Conservation (phyloP, 2,797 vertebrate species). For the Megaceryle alcyon region DNA sequence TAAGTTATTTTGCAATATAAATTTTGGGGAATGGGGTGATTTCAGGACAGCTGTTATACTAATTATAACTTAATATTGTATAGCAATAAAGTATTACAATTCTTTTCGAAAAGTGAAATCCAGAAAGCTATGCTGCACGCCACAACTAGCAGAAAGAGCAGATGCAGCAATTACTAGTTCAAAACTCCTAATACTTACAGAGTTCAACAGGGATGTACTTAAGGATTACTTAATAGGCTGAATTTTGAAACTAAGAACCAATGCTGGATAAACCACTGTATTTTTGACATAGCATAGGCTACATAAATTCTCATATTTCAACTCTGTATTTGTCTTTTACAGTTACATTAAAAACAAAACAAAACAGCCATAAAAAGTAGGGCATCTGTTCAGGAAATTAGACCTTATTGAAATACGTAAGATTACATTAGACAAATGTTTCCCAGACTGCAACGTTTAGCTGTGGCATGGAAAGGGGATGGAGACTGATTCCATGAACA, state of each 20-base stretch:
- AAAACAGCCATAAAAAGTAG: neutral
- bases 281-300: neutral
- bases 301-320: neutral
- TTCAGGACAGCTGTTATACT: neutral
- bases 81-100: neutral
- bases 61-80: too few relatives aligned
- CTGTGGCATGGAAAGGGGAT: neutral
- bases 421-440: neutral
- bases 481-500: neutral
- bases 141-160: neutral
- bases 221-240: neutral
- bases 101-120: neutral
- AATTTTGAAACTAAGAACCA: neutral
- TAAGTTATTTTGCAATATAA: neutral
- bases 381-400: neutral
- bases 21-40: neutral
- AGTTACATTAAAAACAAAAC: neutral
- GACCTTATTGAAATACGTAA: neutral
- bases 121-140: neutral
- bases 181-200: neutral
- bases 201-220: neutral
- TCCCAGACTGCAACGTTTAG: neutral
- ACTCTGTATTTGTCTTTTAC: neutral
- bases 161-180: neutral
- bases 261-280: neutral